These are phyloP conservation scores for Chelon auratus DNA, from an alignment of 2,797 vertebrate species.

Conservation along the genomic window DNA sequence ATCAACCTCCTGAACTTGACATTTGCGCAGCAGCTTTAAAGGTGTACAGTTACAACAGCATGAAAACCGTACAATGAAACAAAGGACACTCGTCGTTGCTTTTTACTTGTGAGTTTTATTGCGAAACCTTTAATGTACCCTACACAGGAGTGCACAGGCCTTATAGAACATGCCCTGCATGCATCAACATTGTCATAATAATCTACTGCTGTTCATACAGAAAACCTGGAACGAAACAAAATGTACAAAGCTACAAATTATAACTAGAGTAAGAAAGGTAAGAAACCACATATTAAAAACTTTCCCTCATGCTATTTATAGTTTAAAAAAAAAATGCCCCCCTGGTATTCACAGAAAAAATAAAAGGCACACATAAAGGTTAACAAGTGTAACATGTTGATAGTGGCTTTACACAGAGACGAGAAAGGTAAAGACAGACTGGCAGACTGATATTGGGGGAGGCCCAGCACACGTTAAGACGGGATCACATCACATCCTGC, in stretches of 20 bases:
- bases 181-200: slow-evolving; percentile 63
- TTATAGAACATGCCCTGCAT: slow-evolving; percentile 85
- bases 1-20: slow-evolving; percentile 9
- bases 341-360: slow-evolving; percentile 58
- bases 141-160: slow-evolving; percentile 77
- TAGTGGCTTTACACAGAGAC: slow-evolving; percentile 50
- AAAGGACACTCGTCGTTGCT: slow-evolving; percentile 23
- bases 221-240: slow-evolving; percentile 55
- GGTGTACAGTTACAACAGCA: background rate
- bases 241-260: slow-evolving; percentile 72
- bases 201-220: slow-evolving; percentile 46
- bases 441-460: background rate
- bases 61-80: background rate
- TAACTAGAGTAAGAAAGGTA: slow-evolving; percentile 39
- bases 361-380: slow-evolving; percentile 26
- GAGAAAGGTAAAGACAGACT: background rate
- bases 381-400: slow-evolving; percentile 18
- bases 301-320: slow-evolving; percentile 54
- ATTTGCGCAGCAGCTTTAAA: background rate
- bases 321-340: slow-evolving; percentile 18
- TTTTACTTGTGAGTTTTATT: slow-evolving; percentile 80
- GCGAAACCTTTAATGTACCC: slow-evolving; percentile 66
- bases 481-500: slow-evolving; percentile 14
- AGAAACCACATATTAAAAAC: slow-evolving; percentile 29
- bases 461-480: background rate